Conservation (phyloP, 2,888 invertebrate genomes). For the Agonopterix alstromeriana region DNA sequence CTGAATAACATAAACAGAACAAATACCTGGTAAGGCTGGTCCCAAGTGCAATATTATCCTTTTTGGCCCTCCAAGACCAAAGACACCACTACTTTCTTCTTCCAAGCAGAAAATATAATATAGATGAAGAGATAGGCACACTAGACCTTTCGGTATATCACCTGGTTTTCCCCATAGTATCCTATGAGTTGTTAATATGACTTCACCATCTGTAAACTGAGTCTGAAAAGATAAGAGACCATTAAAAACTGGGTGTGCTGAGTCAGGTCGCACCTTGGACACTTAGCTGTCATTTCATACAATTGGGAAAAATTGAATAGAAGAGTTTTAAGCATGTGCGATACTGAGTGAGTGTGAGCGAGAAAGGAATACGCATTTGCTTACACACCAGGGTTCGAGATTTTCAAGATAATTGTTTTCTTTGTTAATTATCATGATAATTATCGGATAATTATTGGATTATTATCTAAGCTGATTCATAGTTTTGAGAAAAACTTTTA, state of each 20-base stretch:
- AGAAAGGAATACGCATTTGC: not conserved
- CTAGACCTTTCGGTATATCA: slow-evolving; percentile 82
- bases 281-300: not conserved
- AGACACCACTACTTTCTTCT: slow-evolving; percentile 87
- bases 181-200: slow-evolving; percentile 89
- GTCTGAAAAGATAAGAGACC: slow-evolving; percentile 74
- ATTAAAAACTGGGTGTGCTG: not conserved
- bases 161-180: slow-evolving; percentile 89
- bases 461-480: too few species aligned
- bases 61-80: slow-evolving; percentile 87
- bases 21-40: slow-evolving; percentile 76
- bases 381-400: too few species aligned
- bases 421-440: too few species aligned
- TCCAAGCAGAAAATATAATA: slow-evolving; percentile 85
- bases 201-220: slow-evolving; percentile 87
- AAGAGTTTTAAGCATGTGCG: too few species aligned
- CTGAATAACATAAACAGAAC: slow-evolving; percentile 1
- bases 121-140: slow-evolving; percentile 82
- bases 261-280: not conserved
- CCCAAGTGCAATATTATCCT: slow-evolving; percentile 87
- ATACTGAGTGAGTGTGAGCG: not conserved
- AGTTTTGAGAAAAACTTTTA: too few species aligned
- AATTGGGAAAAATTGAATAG: too few species aligned
- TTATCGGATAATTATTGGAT: too few species aligned
- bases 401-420: too few species aligned